Evolutionary conservation across 2,888 invertebrate genomes (phyloP).

Genomic region (Blastobasis lacticolella): DNA sequence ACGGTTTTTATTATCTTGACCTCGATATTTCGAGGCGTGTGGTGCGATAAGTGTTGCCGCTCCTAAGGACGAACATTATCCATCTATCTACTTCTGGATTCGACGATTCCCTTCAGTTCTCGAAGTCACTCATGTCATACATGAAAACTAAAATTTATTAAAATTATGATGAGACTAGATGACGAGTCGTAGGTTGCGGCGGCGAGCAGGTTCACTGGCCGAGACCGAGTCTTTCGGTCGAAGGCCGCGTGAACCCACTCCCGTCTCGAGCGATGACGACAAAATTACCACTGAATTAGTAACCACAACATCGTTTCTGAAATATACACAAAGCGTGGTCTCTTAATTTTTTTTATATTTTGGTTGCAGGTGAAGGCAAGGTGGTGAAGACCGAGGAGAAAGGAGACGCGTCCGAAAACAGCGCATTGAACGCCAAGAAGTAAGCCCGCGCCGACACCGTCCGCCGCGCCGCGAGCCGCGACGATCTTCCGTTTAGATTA

Average conservation of each 20-base stretch:
- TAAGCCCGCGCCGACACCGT: constrained; percentile 19
- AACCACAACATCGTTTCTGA: no score
- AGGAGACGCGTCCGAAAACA: constrained; percentile 50
- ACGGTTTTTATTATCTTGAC: no score
- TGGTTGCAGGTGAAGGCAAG: constrained; percentile 59
- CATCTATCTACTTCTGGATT: no score
- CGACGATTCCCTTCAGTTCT: no score
- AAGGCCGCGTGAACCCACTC: constrained; percentile 6
- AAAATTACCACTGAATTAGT: constrained; percentile 16
- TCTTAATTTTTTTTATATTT: no score
- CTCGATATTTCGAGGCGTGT: no score
- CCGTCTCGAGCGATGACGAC: constrained; percentile 23
- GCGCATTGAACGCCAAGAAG: constrained; percentile 36
- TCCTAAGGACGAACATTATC: no score
- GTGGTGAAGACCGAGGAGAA: constrained; percentile 69
- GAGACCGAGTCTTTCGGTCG: constrained; percentile 31
- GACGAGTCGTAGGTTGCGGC: constrained; percentile 40
- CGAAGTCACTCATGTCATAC: no score
- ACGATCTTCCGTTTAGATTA: not conserved
- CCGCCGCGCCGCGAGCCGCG: not conserved
- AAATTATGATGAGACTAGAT: constrained; percentile 51
- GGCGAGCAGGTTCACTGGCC: constrained; percentile 8
- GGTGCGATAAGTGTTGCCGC: no score
- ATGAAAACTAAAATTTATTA: no score
- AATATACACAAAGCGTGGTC: no score